Conservation (phyloP, 2,113 vertebrate species). For the Cryptomyrus ogoouensis region DNA sequence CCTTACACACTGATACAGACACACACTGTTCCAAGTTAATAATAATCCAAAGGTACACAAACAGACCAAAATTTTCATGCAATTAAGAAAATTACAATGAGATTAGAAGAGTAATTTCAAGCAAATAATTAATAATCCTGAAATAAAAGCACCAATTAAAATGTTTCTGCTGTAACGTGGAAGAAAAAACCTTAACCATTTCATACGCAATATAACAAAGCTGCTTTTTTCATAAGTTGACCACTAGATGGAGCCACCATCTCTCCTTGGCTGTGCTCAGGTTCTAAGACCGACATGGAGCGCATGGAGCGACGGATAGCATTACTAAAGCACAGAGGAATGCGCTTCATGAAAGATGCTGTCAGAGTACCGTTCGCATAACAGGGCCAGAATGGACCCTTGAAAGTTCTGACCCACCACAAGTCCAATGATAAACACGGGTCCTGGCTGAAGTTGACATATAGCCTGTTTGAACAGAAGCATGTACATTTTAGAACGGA, state of each 20-base stretch:
- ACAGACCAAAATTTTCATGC: background rate
- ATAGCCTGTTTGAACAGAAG: background rate
- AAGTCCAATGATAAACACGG: background rate
- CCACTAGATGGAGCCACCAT: slow-evolving; percentile 54
- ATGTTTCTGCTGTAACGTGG: background rate
- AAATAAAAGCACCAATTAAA: background rate
- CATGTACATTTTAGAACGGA: background rate
- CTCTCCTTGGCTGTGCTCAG: slow-evolving; percentile 19
- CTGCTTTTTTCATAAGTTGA: background rate
- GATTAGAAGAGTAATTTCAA: background rate
- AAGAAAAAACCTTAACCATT: background rate
- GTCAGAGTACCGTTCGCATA: background rate
- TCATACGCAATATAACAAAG: background rate
- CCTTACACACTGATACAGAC: background rate
- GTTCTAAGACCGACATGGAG: background rate
- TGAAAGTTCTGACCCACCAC: background rate
- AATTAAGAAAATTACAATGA: background rate
- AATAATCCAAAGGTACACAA: background rate
- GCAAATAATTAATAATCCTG: background rate
- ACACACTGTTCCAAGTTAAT: background rate
- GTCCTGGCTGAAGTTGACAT: too few relatives aligned
- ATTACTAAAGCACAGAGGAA: background rate
- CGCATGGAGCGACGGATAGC: background rate
- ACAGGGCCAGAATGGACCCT: background rate
- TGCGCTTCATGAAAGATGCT: background rate